Evolutionary conservation across 2,113 vertebrate species (phyloP), one percentile per base, ranked within the genome.

Genomic region (Salvelinus sp.): DNA sequence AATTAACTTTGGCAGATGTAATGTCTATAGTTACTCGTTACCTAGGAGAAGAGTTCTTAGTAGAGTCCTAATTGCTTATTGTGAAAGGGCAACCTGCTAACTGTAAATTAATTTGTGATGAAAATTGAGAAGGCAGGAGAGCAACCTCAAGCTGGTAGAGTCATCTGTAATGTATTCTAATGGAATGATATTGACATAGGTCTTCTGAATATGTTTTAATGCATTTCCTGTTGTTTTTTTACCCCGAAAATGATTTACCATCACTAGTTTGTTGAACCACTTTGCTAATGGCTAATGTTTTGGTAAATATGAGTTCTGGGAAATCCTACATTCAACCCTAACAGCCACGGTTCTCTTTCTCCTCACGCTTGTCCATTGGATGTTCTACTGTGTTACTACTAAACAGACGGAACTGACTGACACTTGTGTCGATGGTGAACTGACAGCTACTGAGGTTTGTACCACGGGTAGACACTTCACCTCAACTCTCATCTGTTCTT

Each of bases 371-470:
- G 93, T 87, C 92, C 82, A 90, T 87, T n/a, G 92, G 94, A 91
- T 23, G 87, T 70, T 84, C 14, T 85, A 48, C 88, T 83, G 85
- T 88, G 85, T 85, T 64, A 90, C 78, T 76, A 85, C 27, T 66
- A 28, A 16, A 28, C 81, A 99, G 97, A 98, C 96, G 5, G 97
- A 99, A 86, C 91, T 95, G 86, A 97, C 96, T 2, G 97, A 98
- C 69, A 97, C 96, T 0, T 95, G 94, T 3, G 68, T 69, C 16
- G 77, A 96, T 38, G 95, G 95, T 75, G 95, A 96, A 81, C 94
- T 97, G 74, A 98, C 96, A 0, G 94, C 95, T 79, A 97, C 96
- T 0, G 97, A 98, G 96, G 97, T 98, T 90, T 89, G 95, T 94
- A 86, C 6, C 58, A 16, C 2, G 58, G 6, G 13, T 10, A n/a